Base-by-base conservation (phyloP, 92 coral and sea anemone species). In the Siderastrea siderea region DNA sequence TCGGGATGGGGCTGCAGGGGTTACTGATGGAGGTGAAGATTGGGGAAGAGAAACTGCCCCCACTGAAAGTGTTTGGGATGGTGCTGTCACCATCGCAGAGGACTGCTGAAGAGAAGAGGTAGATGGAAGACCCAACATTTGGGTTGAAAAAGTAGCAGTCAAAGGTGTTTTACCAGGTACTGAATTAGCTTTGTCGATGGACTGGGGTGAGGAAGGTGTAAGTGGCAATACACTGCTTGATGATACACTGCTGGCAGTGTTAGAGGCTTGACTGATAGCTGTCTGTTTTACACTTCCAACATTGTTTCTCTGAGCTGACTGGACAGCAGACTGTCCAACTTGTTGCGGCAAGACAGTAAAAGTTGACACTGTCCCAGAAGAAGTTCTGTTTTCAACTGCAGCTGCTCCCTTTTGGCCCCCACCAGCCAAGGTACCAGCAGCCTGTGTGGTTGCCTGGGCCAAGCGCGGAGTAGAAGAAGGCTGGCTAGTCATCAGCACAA, bases 291-390 rank as follows among this genome's bases (percentile, higher is more conserved):
- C 87, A 49, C 55, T 60, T 13, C 50, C 79, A 83, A 26, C 55
- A 4, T 71, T 17, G 11, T 47, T 19, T 12, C 62, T 63, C 53
- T 83, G 71, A 49, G 68, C 75, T 2, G 69, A 59, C 65, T 76
- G 83, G 43, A 77, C 77, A 68, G 89, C 89, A 1, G 15, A 45
- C 77, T 77, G 89, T 68, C 89, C 89, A 50, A 85, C 77, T 14
- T 77, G 67, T 48, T 85, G 89, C 3, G 89, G 89, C 75, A 85
- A 17, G 58, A 78, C 83, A 77, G 68, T 85, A 52, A 85, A 85
- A 6, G 83, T 85, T 14, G 89, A 76, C 14, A 85, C 83, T 12
- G 89, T 85, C 67, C 51, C 83, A 67, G 77, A 77, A 3, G 87
- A 74, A 15, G 79, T 13, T 62, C 26, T 49, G 64, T 47, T 58